Evolutionary conservation across 2,113 vertebrate genomes (phyloP).

Genomic region (Oreochromis spilurus): DNA sequence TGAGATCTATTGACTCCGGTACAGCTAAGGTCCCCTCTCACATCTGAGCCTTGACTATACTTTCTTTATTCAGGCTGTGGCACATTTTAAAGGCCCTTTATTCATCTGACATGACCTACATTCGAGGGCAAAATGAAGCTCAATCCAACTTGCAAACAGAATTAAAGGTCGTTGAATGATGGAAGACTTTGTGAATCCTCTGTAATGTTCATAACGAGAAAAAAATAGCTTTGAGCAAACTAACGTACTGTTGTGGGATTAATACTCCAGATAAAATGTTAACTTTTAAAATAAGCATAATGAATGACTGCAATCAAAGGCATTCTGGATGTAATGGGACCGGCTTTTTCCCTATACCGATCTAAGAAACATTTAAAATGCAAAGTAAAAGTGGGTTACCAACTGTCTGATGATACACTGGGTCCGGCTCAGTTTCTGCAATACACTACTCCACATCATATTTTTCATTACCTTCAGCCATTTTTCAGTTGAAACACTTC

Average conservation of each 20-base stretch:
- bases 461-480: not conserved
- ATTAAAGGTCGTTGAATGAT: conserved; percentile 50
- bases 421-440: not conserved
- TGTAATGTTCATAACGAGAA: not conserved
- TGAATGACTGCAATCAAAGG: conserved; percentile 2
- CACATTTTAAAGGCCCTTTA: conserved; percentile 44
- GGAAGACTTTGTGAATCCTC: not conserved
- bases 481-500: not conserved
- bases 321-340: not conserved
- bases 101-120: conserved; percentile 40
- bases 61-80: conserved; percentile 26
- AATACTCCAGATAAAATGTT: not conserved
- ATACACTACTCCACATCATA: not conserved
- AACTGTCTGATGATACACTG: conserved; percentile 3
- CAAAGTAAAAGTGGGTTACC: conserved; percentile 3
- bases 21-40: conserved; percentile 15
- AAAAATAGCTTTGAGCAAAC: not conserved
- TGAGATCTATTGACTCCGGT: conserved; percentile 58
- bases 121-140: conserved; percentile 18
- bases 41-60: conserved; percentile 34
- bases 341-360: not conserved
- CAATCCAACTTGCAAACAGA: not conserved
- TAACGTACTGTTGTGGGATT: not conserved
- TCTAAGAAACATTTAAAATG: conserved; percentile 7
- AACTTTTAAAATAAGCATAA: not conserved